These are phyloP conservation scores for Agraylea sexmaculata DNA, from an alignment of 1,140 invertebrate genomes.

Conservation along the genomic window DNA sequence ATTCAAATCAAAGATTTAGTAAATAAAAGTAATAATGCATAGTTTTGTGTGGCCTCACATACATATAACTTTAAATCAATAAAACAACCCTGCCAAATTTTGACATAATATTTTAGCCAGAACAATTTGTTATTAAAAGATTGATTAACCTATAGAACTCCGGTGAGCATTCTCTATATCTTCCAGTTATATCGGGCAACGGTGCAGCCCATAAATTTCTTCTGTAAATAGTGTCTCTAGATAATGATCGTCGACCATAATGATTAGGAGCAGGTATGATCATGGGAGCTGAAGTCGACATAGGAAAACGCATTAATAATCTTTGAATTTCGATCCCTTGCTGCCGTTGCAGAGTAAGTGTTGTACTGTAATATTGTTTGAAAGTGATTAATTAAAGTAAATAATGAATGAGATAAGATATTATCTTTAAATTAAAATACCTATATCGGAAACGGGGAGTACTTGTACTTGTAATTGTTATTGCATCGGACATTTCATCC, in stretches of 20 bases:
- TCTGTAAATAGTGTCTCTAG: conserved; percentile 51
- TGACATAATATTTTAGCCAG: conserved; percentile 1
- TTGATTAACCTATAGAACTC: conserved; percentile 55
- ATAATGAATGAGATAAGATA: conserved; percentile 3
- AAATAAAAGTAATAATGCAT: too few species aligned
- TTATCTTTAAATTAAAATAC: conserved; percentile 6
- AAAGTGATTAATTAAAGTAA: not conserved
- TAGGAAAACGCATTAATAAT: conserved; percentile 39
- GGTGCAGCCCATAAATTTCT: conserved; percentile 60
- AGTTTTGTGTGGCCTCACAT: too few species aligned
- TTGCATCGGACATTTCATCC: not conserved
- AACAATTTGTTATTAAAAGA: not conserved
- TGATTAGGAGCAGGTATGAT: not conserved
- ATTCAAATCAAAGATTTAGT: too few species aligned
- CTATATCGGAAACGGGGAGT: conserved; percentile 18
- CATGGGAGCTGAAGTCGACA: conserved; percentile 27
- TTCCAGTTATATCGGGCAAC: conserved; percentile 49
- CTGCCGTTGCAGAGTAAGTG: conserved; percentile 43
- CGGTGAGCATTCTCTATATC: conserved; percentile 59
- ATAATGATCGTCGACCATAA: not conserved
- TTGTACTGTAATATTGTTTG: conserved; percentile 36
- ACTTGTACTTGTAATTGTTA: conserved; percentile 1
- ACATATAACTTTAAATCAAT: too few species aligned
- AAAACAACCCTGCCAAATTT: not conserved
- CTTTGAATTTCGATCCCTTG: conserved; percentile 41